A percentile compares a stretch with the other conserved stretches of the same genome.
phyloP scores from a whole-genome alignment of 1,140 invertebrate species.

The Tetramorium alpestre region DNA sequence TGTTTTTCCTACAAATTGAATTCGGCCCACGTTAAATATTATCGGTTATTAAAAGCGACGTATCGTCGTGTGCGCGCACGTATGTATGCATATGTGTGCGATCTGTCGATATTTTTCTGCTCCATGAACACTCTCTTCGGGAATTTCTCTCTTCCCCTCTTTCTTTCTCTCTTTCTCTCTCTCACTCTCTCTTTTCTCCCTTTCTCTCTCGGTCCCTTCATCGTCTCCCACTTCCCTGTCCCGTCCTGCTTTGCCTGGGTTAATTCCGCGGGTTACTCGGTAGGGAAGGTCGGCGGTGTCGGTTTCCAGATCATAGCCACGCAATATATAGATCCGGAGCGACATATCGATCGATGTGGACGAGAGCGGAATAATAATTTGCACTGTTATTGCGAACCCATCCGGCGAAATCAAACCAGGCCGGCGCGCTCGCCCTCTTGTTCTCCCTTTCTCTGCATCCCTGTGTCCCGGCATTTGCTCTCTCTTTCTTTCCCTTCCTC shows the following conservation, averaged over 20 bases:
- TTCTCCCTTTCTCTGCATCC: slow-evolving; percentile 1
- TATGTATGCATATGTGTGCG: neutral
- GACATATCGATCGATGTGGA: slow-evolving; percentile 57
- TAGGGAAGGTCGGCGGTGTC: slow-evolving; percentile 52
- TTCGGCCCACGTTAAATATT: slow-evolving; percentile 46
- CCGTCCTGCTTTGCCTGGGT: slow-evolving; percentile 48
- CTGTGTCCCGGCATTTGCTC: neutral
- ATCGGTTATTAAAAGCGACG: slow-evolving; percentile 53
- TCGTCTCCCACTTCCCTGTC: neutral
- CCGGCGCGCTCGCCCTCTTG: slow-evolving; percentile 1
- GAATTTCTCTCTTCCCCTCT: slow-evolving; percentile 4
- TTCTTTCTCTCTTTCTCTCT: neutral
- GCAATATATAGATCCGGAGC: slow-evolving; percentile 54
- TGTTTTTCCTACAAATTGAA: slow-evolving; percentile 55
- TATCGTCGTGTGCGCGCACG: neutral
- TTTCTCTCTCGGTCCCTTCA: neutral
- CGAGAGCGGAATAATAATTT: slow-evolving; percentile 56
- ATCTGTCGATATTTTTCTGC: slow-evolving; percentile 58
- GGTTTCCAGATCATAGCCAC: slow-evolving; percentile 52
- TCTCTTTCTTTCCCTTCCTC: neutral
- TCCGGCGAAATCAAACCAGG: slow-evolving; percentile 48
- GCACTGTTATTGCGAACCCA: slow-evolving; percentile 60
- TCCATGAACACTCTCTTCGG: slow-evolving; percentile 43
- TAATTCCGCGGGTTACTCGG: slow-evolving; percentile 53
- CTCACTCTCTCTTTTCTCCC: neutral